Base-by-base conservation (phyloP, 2,888 invertebrate species). In the Cantharis lateralis region DNA sequence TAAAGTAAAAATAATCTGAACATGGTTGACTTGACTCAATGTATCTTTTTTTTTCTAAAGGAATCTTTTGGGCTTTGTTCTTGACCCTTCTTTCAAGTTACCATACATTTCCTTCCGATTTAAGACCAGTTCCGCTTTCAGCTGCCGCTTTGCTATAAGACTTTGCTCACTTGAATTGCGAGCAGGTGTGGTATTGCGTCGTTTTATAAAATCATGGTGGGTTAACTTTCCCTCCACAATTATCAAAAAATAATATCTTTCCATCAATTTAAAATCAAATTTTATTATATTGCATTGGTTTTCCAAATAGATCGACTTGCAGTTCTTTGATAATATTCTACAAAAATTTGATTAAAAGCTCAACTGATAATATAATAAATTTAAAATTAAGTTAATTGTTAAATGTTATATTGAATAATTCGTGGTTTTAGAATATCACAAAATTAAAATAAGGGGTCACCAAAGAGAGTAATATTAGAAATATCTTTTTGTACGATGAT, bases 71-170 rank as follows among this genome's bases (percentile, higher is more conserved):
- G 72, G 76, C 74, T 74, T 78, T 74, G 74, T 78, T 74, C 71
- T 70, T 78, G 74, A 74, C 71, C 78, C 76, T 72, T 71, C 66
- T 69, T 78, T 74, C 48, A 78, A 72, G 71, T 78, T 74, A 66
- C 69, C 72, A 69, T 71, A 32, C 63, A 76, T 71, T 78, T 78
- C 76, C 78, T 78, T 78, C 78, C 78, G 78, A 78, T 78, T 76
- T 74, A 78, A 78, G 76, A 77, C 78, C 76, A 78, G 78, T 78
- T 78, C 78, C 78, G 78, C 70, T 74, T 74, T 78, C 78, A 78
- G 78, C 78, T 78, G 78, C 76, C 32, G 16, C 48, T 61, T 70
- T 64, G 72, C 74, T 71, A 66, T 66, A 15, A 20, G 64, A 48
- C 71, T 62, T 61, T 68, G 75, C 48, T 70, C 70, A 71, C 71